phyloP scores from a whole-genome alignment of 2,888 invertebrate genomes.

The Dicyrtomina minuta region DNA sequence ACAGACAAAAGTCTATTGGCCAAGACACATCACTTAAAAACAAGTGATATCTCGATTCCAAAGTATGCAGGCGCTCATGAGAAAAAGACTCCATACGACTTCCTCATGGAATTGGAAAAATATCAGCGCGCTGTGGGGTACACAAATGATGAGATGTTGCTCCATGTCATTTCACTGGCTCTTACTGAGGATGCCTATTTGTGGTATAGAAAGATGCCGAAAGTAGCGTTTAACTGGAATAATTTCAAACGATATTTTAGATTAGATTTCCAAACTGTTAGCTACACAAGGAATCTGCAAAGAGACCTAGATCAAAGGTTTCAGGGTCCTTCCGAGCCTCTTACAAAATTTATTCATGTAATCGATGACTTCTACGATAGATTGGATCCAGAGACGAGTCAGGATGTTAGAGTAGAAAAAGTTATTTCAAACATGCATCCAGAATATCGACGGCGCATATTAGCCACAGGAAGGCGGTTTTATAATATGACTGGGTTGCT shows the following conservation, averaged over 20 bases:
- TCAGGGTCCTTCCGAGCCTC: conserved; percentile 37
- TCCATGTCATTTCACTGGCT: conserved; percentile 36
- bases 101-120: conserved; percentile 34
- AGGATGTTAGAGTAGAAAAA: background rate
- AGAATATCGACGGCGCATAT: background rate
- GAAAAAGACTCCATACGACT: conserved; percentile 39
- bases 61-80: conserved; percentile 36
- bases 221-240: conserved; percentile 1
- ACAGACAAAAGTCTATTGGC: too few species aligned
- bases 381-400: background rate
- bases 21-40: conserved; percentile 22
- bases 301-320: conserved; percentile 34
- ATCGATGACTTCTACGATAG: conserved; percentile 30
- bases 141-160: conserved; percentile 30
- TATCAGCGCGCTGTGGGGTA: conserved; percentile 33
- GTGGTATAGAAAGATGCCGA: conserved; percentile 35
- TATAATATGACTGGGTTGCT: background rate
- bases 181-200: conserved; percentile 34
- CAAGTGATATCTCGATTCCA: conserved; percentile 36
- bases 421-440: conserved; percentile 12
- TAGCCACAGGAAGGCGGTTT: too few species aligned
- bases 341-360: conserved; percentile 31
- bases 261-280: conserved; percentile 37
- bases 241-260: conserved; percentile 33
- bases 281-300: conserved; percentile 30